Percentiles rank a stretch among this genome's conserved stretches.
Conservation (phyloP, 2,797 vertebrate species). For the Lacerta viridis region DNA sequence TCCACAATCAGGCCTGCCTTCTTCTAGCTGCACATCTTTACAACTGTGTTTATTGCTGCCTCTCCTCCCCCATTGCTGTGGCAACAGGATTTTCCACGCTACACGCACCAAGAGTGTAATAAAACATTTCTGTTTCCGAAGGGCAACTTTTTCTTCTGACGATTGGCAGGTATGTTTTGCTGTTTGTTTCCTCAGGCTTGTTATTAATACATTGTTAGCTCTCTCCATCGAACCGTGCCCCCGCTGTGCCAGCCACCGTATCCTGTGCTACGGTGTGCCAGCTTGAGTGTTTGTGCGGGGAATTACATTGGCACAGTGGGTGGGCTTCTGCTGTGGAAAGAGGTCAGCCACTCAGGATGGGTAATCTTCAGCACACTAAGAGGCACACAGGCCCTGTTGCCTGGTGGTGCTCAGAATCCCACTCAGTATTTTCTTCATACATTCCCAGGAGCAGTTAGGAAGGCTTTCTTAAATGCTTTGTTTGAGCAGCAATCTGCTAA, state of each 20-base stretch:
- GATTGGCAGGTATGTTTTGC: slow-evolving; percentile 2
- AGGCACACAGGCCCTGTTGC: not conserved
- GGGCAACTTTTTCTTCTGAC: slow-evolving; percentile 13
- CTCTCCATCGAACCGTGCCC: not conserved
- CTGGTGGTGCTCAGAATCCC: not conserved
- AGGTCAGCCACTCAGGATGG: not conserved
- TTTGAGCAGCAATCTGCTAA: not conserved
- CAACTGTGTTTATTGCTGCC: not conserved
- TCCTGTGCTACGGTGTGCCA: not conserved
- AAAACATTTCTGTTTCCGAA: slow-evolving; percentile 21
- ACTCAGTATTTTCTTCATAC: not conserved
- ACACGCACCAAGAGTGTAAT: not conserved
- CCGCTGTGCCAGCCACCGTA: not conserved
- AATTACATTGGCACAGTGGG: slow-evolving; percentile 2
- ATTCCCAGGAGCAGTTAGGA: not conserved
- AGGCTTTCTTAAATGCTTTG: not conserved
- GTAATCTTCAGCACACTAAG: not conserved
- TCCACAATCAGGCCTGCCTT: not conserved
- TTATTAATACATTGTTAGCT: slow-evolving; percentile 35
- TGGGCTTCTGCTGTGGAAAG: not conserved
- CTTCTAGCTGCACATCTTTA: not conserved
- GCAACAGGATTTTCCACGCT: slow-evolving; percentile 27
- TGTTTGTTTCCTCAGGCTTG: slow-evolving; percentile 31
- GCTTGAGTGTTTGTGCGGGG: not conserved
- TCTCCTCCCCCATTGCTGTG: not conserved